Evolutionary conservation across 2,113 vertebrate genomes (phyloP), one percentile per base, ranked within the genome.

Genomic region (Arvicanthis niloticus): DNA sequence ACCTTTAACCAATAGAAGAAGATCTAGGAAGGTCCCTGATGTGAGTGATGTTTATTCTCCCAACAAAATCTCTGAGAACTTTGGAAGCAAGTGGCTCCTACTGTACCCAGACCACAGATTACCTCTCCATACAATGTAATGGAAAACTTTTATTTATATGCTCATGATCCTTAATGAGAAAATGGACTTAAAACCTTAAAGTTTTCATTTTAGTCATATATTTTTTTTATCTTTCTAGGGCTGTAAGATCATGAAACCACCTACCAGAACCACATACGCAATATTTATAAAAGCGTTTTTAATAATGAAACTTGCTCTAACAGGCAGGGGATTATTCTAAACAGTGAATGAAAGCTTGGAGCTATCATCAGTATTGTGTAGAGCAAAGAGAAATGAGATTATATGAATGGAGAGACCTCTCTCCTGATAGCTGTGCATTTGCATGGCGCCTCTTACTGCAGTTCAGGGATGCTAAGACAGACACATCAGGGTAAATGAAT

Each of bases 401-500:
- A 76, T 72, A n/a, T 29, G 48, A 89, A 78, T 53, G 70, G 77
- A 96, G 84, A 16, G 58, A 72, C 67, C 62, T 75, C 81, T 96
- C 31, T 42, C n/a, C 22, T 80, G 84, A 75, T 94, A 53, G 72
- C 65, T 87, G 56, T 60, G 15, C 73, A 87, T 95, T 93, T 95
- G 67, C 88, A 86, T 96, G 91, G 92, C 58, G 60, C 88, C 94
- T 10, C 17, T 62, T 86, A 89, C 48, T 21, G 5, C 48, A 42
- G 34, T 42, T 4, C 8, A 82, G 81, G 62, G 80, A 93, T 91
- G 60, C 60, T 87, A 73, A 91, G 84, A 67, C 84, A 96, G 91
- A 95, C 90, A 93, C 78, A 96, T 95, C 42, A 87, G 80, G 58
- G 37, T 97, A 95, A 96, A 92, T 81, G 70, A 81, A 96, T 93